Base-by-base conservation (phyloP, 2,888 invertebrate genomes). In the Ormyrus pomaceus region DNA sequence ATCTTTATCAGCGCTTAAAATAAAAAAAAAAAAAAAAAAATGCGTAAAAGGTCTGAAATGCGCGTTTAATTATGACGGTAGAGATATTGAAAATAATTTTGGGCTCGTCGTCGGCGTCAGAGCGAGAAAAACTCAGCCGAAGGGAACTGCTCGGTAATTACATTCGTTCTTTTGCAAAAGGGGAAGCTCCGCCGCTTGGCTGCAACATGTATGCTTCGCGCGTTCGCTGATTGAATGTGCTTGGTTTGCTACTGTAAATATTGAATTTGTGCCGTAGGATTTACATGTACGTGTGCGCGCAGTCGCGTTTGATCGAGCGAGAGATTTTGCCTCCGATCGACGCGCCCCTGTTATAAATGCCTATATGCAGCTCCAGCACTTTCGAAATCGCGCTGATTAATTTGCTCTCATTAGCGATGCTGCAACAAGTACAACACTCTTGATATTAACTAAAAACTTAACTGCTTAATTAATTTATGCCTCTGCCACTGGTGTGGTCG, bases 241-340 rank as follows among this genome's bases (percentile, higher is more conserved):
- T 66, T 58, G 56, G 59, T 70, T 79, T 74, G 64, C 68, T 71
- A 71, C 51, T 48, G 61, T 61, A 72, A 80, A 80, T 80, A 80
- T 80, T 80, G 71, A 59, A 79, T 74, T 79, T 74, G 8, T 58
- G n/a, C 45, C 68, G 4, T 55, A 45, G 34, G 45, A 19, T 9
- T 11, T 9, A 55, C 10, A 55, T 9, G n/a, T 9, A 55, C 10
- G 61, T 7, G 19, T 34, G 64, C n/a, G n/a, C 46, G 46, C 3
- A 34, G 34, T 34, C 4, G 34, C 34, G 34, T 34, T 34, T 34
- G 34, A 34, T 34, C 34, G 34, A 34, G 34, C 34, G 34, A 2
- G 34, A 34, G 34, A 19, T 34, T 34, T 34, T 34, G 34, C 4
- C 45, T 11, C 56, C n/a, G 19, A 59, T 46, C 2, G 0, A 45